phyloP scores from a whole-genome alignment of 2,113 vertebrate species.

The Neolamprologus brichardi region DNA sequence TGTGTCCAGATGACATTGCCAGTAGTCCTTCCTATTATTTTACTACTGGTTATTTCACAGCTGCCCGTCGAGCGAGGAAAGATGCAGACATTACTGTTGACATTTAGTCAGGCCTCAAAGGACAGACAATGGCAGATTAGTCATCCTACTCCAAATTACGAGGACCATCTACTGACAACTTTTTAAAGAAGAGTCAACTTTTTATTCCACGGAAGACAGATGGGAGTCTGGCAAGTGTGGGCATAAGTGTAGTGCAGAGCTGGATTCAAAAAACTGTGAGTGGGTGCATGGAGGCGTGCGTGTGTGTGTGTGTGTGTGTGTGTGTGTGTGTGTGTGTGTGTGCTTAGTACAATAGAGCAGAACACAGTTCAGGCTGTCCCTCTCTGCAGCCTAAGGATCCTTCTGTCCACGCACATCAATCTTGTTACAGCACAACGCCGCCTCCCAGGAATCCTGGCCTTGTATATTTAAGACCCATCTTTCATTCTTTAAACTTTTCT shows the following conservation, averaged over 20 bases:
- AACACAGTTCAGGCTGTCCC: background rate
- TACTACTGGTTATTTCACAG: constrained; percentile 9
- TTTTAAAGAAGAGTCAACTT: background rate
- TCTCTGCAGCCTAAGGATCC: constrained; percentile 28
- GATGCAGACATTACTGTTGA: constrained; percentile 8
- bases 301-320: background rate
- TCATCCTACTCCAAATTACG: background rate
- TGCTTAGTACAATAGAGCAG: background rate
- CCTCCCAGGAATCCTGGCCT: constrained; percentile 45
- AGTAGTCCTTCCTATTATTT: background rate
- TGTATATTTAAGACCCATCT: background rate
- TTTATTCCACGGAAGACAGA: background rate
- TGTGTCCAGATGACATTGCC: constrained; percentile 21
- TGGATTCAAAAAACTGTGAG: background rate
- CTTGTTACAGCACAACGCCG: constrained; percentile 26
- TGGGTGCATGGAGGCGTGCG: background rate
- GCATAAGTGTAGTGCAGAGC: background rate
- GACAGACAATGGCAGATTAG: background rate
- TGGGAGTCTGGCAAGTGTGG: constrained; percentile 13
- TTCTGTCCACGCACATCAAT: constrained; percentile 61
- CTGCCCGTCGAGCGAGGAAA: background rate
- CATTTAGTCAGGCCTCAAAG: constrained; percentile 29
- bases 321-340: background rate
- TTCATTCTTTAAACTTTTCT: background rate
- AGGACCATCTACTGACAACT: background rate